A percentile compares a stretch with the other conserved stretches of the same genome.
Conservation (phyloP, 2,113 vertebrate species). For the Antennarius striatus region DNA sequence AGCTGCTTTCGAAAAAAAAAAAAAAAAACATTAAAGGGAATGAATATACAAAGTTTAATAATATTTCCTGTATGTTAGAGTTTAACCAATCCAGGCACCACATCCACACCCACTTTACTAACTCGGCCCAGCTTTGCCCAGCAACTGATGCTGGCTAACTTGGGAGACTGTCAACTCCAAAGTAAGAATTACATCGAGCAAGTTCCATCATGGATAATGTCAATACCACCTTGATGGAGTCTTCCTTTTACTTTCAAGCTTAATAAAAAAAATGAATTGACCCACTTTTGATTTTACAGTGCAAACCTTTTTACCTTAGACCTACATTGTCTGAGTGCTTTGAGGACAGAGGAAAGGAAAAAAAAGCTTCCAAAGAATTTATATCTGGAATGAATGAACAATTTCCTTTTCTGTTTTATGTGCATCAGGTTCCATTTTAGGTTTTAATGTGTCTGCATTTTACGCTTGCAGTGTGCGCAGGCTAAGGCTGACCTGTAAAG, state of each 20-base stretch:
- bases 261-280: slow-evolving; percentile 14
- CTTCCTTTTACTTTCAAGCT: slow-evolving; percentile 10
- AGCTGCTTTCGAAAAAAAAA: not conserved
- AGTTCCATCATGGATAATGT: slow-evolving; percentile 55
- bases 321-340: slow-evolving; percentile 13
- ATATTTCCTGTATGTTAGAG: slow-evolving; percentile 21
- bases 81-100: slow-evolving; percentile 11
- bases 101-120: slow-evolving; percentile 26
- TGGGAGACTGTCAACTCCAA: slow-evolving; percentile 56
- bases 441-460: slow-evolving; percentile 56
- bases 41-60: slow-evolving; percentile 33
- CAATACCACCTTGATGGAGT: slow-evolving; percentile 37
- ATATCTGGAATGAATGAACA: slow-evolving; percentile 15
- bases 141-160: slow-evolving; percentile 36
- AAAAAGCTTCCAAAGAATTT: not conserved
- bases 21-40: not conserved
- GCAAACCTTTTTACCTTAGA: slow-evolving; percentile 12
- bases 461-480: slow-evolving; percentile 26
- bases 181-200: slow-evolving; percentile 53
- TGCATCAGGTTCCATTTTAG: slow-evolving; percentile 35
- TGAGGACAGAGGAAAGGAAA: not conserved
- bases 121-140: slow-evolving; percentile 16
- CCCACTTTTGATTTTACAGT: slow-evolving; percentile 2
- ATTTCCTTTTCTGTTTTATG: slow-evolving; percentile 39
- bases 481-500: slow-evolving; percentile 19